Evolutionary conservation across 1,140 invertebrate species (phyloP).

Genomic region (Homarus americanus): DNA sequence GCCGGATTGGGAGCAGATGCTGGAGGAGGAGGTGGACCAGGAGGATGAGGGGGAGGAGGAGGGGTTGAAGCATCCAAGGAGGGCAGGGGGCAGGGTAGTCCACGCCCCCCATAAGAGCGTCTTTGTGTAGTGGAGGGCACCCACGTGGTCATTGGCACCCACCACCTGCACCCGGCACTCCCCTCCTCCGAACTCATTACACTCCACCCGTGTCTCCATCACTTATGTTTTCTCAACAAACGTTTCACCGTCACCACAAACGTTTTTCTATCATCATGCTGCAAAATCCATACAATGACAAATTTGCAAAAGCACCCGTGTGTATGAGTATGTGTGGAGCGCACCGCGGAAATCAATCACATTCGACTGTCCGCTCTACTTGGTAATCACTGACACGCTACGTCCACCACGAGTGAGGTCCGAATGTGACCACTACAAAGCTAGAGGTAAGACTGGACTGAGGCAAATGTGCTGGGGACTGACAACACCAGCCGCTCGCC

Average conservation of each 20-base stretch:
- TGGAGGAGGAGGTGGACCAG: neutral
- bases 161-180: neutral
- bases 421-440: neutral
- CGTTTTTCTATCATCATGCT: no score
- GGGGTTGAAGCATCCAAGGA: neutral
- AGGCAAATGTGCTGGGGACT: neutral
- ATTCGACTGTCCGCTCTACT: no score
- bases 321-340: neutral
- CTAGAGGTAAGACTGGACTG: neutral
- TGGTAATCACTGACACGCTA: neutral
- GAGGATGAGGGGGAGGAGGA: neutral
- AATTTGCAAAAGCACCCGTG: neutral
- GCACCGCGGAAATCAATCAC: neutral
- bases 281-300: no score
- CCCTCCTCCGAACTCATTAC: neutral
- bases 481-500: neutral
- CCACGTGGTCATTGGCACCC: neutral
- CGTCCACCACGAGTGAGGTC: neutral
- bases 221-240: no score
- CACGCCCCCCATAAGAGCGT: neutral
- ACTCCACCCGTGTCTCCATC: constrained; percentile 5
- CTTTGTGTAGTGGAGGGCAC: neutral
- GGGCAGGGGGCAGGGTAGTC: neutral
- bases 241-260: no score
- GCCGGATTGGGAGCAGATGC: neutral